Conservation (phyloP, 2,113 vertebrate genomes). For the Tyrannus savana region DNA sequence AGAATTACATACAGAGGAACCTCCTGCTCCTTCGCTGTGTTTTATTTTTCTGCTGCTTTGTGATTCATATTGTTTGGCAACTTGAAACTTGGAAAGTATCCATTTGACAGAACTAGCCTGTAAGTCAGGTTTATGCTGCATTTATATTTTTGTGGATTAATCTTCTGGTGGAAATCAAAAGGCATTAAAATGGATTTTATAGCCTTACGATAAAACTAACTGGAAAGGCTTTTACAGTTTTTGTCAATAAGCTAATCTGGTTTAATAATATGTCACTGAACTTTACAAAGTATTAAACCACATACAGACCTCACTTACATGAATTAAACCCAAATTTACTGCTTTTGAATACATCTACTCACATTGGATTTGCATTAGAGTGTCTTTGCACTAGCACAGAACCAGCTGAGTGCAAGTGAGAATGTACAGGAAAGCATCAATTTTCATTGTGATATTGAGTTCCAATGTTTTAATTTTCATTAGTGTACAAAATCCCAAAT, state of each 20-base stretch:
- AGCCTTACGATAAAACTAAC: conserved; percentile 16
- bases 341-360: background rate
- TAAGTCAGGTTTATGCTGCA: conserved; percentile 27
- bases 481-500: background rate
- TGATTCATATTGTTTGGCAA: background rate
- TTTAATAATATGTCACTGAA: background rate
- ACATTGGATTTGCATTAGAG: background rate
- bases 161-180: conserved; percentile 23
- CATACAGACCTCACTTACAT: background rate
- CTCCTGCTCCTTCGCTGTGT: background rate
- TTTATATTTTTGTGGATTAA: background rate
- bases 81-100: background rate
- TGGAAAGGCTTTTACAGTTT: background rate
- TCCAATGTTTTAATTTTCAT: background rate
- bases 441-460: background rate
- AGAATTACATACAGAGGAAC: background rate
- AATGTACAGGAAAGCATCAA: background rate
- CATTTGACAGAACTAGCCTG: background rate
- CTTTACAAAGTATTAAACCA: background rate
- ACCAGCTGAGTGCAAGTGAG: background rate
- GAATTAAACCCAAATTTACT: background rate
- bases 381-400: background rate
- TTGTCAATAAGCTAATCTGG: conserved; percentile 45
- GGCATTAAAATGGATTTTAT: conserved; percentile 29
- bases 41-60: background rate